Evolutionary conservation across 64 coral and sea anemone species (phyloP), one percentile per base, ranked within the genome.

Genomic region (Astreopora myriophthalma): DNA sequence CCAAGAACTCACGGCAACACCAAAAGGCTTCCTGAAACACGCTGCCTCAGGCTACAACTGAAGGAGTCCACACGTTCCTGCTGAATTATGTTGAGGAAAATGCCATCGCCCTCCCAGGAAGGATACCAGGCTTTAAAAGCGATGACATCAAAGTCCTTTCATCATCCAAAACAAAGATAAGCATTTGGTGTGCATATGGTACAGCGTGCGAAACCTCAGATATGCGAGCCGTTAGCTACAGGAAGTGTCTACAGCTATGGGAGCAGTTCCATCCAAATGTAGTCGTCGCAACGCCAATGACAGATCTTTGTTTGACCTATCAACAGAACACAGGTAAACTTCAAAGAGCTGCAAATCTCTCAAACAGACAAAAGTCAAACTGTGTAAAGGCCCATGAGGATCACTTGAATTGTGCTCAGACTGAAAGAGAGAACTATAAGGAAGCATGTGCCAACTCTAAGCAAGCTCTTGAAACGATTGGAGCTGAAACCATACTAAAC

Each of bases 261-360:
- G 30, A 93, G 6, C 57, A 93, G 58, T 55, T 93, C 16, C 40
- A 58, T 69, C 84, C 63, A 7, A 13, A 93, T 60, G 16, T 93
- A 5, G 30, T 29, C 34, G 34, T 92, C 61, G 13, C 71, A 70
- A 93, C 79, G 31, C 91, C 84, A 7, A 86, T 66, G 62, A 79
- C 83, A 23, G 92, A 93, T 81, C 30, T 93, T 1, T 13, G 84
- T 55, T 34, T 71, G 3, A 93, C 75, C 31, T 93, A 86, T 64
- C 92, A 89, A 39, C 33, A 88, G n/a, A 89, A 94, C 49, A 94
- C 63, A 23, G 74, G 11, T 20, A 83, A 74, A 64, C 46, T 94
- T 36, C 75, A 79, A 48, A 69, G 86, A 42, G 30, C 92, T 27
- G 86, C 76, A 75, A 88, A 94, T 39, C 65, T 89, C 22, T 62